Evolutionary conservation across 2,113 vertebrate species (phyloP), one percentile per base, ranked within the genome.

Genomic region (Chloebia gouldiae): DNA sequence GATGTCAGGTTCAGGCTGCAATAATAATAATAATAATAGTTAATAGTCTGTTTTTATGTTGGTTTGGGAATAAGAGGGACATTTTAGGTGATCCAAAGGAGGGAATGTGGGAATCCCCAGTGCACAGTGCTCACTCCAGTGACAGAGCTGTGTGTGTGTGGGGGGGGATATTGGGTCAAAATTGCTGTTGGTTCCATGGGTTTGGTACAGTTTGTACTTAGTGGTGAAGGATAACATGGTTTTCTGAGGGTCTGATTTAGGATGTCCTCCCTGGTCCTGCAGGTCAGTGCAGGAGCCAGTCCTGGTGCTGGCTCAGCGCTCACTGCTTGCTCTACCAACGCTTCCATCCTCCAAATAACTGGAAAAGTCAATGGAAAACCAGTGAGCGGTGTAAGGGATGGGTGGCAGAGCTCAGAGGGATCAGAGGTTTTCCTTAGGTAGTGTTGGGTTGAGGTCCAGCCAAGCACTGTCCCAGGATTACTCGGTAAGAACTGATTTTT

Each of bases 321-420:
- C 47, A 2, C 49, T 53, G 47, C 13, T 27, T 0, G 1, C 14
- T 3, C 37, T 27, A 6, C 45, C 2, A 15, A 6, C 0, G 0
- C 5, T 40, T 21, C 60, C 40, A 16, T 9, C 37, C 68, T 45
- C 64, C 56, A 23, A 39, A 25, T 1, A 4, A 20, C 7, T 5
- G 6, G 60, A n/a, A 42, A 28, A 86, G 1, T 22, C 49, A 42
- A 2, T 5, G 14, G 56, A 22, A 50, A 65, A 54, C 1, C 49
- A n/a, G 33, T 4, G 15, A 3, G 10, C 16, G 54, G 30, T n/a
- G 7, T 2, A 3, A 22, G 53, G 39, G 42, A 4, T 15, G 73
- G 20, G 23, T 33, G 45, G n/a, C 40, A 78, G 49, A 70, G 33
- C 24, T n/a, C 0, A 0, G 65, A 31, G 47, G 13, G 20, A 18